Evolutionary conservation across 2,888 invertebrate species (phyloP), one percentile per base, ranked within the genome.

Genomic region (Mesorhabditis sp.): DNA sequence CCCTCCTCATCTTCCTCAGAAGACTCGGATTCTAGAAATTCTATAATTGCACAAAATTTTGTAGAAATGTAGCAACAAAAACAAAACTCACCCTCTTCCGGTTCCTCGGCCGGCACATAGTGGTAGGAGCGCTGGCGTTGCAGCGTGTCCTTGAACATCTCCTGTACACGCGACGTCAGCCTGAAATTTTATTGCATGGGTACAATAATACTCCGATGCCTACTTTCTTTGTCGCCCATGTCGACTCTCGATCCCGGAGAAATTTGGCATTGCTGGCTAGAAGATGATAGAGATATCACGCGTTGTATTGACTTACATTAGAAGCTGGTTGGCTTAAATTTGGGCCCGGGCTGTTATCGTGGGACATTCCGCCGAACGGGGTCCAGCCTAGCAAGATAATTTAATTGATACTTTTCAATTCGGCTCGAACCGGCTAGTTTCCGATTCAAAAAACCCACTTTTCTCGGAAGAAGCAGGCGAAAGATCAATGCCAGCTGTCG

Each of bases 171-270:
- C 15, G 76, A 75, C 4, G 84, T 84, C 71, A 84, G 66, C 66
- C 82, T 82, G 67, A 45, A 72, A 71, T n/a, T 6, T 10, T 50
- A 50, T 13, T 13, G n/a, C 1, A 13, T 10, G 1, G 2, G 2
- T 13, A 50, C 1, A 50, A 50, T 13, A 2, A 50, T 50, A 2
- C 58, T 2, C 7, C 2, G 1, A 50, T 50, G n/a, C 58, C 58
- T 28, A 82, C 79, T 84, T 84, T 66, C 84, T 76, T 45, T 79
- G 81, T 15, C 84, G 63, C 67, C 84, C 84, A 69, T 84, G 83
- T 44, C 82, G 68, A 62, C 83, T 82, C 68, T 84, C 83, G 5
- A 73, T 69, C 4, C 78, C 78, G 15, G 76, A 75, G 67, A 82
- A 82, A 42, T 76, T 76, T 0, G 80, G 79, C 70, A 80, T 75